Base-by-base conservation (phyloP, 2,888 invertebrate genomes). In the Pristionchus japonicus region DNA sequence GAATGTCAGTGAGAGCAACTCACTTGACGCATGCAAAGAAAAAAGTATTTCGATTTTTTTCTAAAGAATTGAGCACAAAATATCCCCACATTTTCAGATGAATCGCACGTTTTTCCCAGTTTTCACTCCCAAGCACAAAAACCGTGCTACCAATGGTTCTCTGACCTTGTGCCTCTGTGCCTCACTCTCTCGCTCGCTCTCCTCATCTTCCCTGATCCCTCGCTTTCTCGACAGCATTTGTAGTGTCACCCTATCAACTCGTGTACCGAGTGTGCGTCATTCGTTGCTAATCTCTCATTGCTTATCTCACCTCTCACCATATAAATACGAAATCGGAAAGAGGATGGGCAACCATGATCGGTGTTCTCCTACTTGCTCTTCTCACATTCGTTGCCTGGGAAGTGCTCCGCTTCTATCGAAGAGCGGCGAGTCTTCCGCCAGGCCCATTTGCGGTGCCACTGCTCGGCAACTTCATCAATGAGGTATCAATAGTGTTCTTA, bases 381-480 rank as follows among this genome's bases (percentile, higher is more conserved):
- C 13, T 47, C 40, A 47, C 77, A 1, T 77, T 77, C 77, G 11
- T 47, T n/a, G 43, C 47, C 77, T 77, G 43, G 43, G 77, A 77
- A 40, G 31, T 43, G 23, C 13, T 83, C 3, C 4, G 0, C 31
- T 83, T 83, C 83, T 83, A 83, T 34, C 83, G 83, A 1, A 23
- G 52, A 23, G 0, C 15, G 0, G 49, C 83, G 23, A 31, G 11
- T 23, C 57, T 83, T 1, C 83, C 83, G 0, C 52, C 83, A 17
- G 83, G 83, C 0, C 83, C 83, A 3, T 83, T 83, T 23, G 83
- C 83, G 15, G 83, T 83, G 40, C 83, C 83, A 1, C 57, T 83
- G n/a, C 83, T 83, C 20, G 83, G 83, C 11, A 83, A 83, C 57
- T 43, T 52, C 23, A 52, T 83, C 52, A 83, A 83, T 52, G 83